phyloP scores from a whole-genome alignment of 2,888 invertebrate species.

The Herminia tarsipennalis region DNA sequence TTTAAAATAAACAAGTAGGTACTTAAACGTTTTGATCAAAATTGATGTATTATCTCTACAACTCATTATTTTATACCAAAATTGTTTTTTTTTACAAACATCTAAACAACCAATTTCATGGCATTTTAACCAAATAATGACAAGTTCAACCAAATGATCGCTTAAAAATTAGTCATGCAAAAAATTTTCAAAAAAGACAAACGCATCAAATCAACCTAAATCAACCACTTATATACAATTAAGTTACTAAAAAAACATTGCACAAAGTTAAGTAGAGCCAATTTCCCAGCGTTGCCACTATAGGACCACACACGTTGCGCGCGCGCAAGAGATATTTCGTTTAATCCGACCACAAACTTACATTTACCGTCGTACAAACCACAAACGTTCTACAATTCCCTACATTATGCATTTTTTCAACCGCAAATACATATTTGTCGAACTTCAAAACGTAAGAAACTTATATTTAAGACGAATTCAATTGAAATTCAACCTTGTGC shows the following conservation, averaged over 20 bases:
- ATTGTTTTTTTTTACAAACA: background rate
- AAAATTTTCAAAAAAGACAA: constrained; percentile 4
- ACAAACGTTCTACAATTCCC: background rate
- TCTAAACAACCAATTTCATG: background rate
- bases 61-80: too few relatives aligned
- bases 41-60: too few relatives aligned
- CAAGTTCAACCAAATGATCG: background rate
- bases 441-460: constrained; percentile 8
- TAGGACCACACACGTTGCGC: constrained; percentile 58
- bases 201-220: constrained; percentile 3
- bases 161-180: background rate
- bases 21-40: too few relatives aligned
- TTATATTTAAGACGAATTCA: constrained; percentile 6
- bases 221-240: background rate
- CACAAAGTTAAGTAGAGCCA: constrained; percentile 41
- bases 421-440: constrained; percentile 31
- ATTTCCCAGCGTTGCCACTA: constrained; percentile 26
- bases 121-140: background rate
- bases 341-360: constrained; percentile 46
- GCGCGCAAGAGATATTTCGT: constrained; percentile 51
- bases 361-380: constrained; percentile 13
- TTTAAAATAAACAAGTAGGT: too few relatives aligned
- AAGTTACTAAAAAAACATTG: constrained; percentile 5
- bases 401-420: constrained; percentile 22
- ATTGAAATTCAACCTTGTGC: constrained; percentile 17